Percentiles rank a stretch among this genome's conserved stretches.
phyloP scores from a whole-genome alignment of 2,888 invertebrate species.

The Brachyopa scutellaris region DNA sequence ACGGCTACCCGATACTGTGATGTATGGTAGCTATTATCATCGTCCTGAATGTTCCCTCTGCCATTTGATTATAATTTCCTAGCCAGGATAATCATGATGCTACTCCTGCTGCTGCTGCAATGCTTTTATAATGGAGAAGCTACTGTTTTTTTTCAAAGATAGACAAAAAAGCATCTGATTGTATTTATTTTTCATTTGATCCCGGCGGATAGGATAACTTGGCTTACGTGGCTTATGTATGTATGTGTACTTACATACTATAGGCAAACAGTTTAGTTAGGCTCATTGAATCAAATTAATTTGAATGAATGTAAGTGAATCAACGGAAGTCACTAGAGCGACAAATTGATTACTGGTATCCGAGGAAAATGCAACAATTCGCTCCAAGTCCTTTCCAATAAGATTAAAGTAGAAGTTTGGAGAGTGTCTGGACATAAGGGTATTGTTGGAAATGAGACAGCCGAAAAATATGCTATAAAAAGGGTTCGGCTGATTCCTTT shows the following conservation, averaged over 20 bases:
- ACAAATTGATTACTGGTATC: no score
- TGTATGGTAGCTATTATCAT: slow-evolving; percentile 44
- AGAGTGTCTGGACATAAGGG: no score
- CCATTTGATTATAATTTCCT: slow-evolving; percentile 45
- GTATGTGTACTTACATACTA: no score
- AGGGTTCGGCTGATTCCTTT: no score
- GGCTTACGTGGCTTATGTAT: no score
- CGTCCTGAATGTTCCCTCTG: slow-evolving; percentile 2
- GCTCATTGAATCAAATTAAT: slow-evolving; percentile 8
- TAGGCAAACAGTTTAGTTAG: neutral
- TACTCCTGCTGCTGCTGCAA: slow-evolving; percentile 22
- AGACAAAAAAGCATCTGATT: slow-evolving; percentile 3
- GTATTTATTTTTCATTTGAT: neutral
- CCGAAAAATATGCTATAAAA: no score
- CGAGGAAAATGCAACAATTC: no score
- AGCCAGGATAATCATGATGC: slow-evolving; percentile 2
- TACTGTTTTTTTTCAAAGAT: neutral
- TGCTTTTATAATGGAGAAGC: neutral
- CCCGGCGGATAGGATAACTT: slow-evolving; percentile 12
- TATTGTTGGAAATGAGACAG: no score
- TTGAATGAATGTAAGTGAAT: no score
- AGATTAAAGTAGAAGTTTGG: no score
- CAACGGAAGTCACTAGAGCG: no score
- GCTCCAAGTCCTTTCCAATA: no score
- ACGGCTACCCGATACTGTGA: slow-evolving; percentile 35